Evolutionary conservation across 2,797 vertebrate genomes (phyloP).

Genomic region (Neosalanx taihuensis): DNA sequence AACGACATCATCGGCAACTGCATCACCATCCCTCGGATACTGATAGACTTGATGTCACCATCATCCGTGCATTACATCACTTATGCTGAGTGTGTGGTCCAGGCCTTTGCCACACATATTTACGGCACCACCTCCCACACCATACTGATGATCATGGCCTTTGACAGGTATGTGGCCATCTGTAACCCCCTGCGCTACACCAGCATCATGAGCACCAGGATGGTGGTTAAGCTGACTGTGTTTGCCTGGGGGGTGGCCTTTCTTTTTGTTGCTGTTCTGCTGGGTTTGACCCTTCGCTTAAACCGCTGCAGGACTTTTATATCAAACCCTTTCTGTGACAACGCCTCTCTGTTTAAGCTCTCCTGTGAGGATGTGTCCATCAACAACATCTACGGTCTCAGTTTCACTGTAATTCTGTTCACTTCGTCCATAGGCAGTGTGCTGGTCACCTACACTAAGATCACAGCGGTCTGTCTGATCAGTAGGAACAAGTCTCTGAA

Average conservation of each 20-base stretch:
- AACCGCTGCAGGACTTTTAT: constrained; percentile 69
- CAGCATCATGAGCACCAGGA: constrained; percentile 60
- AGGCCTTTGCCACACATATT: constrained; percentile 74
- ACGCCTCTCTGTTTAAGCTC: constrained; percentile 77
- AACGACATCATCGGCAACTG: constrained; percentile 68
- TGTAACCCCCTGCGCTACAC: constrained; percentile 74
- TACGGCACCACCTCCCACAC: constrained; percentile 71
- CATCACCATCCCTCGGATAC: constrained; percentile 60
- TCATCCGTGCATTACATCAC: constrained; percentile 68
- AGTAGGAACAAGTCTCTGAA: constrained; percentile 50
- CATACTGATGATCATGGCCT: constrained; percentile 79
- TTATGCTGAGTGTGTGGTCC: constrained; percentile 68
- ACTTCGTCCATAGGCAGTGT: constrained; percentile 59
- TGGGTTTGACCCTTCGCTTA: constrained; percentile 67
- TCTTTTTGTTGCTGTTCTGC: constrained; percentile 58
- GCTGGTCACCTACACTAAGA: constrained; percentile 61
- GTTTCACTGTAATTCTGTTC: constrained; percentile 56
- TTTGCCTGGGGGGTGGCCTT: constrained; percentile 45
- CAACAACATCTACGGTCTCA: constrained; percentile 74
- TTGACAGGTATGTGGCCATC: constrained; percentile 79
- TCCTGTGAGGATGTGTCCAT: constrained; percentile 70
- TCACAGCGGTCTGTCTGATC: constrained; percentile 56
- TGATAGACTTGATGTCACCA: constrained; percentile 67
- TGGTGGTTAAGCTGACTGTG: constrained; percentile 59
- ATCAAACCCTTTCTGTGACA: constrained; percentile 76